Percentiles rank a stretch among this genome's conserved stretches.
Conservation (phyloP, 2,113 vertebrate genomes). For the Pagrus major region DNA sequence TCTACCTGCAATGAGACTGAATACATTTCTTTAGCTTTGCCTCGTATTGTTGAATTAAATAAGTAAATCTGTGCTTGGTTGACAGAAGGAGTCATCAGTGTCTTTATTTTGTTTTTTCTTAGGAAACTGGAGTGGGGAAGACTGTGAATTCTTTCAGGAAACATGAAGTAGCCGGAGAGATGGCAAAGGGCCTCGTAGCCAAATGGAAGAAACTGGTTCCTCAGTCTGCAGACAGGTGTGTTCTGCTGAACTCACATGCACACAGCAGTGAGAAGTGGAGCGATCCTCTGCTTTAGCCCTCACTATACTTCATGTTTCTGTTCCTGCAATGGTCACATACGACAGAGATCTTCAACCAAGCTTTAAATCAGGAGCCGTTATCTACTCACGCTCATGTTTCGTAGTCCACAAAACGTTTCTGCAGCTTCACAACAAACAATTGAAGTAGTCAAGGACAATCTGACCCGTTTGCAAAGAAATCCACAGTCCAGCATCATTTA, state of each 20-base stretch:
- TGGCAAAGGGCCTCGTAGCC: constrained; percentile 92
- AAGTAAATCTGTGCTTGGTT: background rate
- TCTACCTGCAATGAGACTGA: background rate
- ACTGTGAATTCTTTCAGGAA: constrained; percentile 97
- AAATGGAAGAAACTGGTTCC: constrained; percentile 98
- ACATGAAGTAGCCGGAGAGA: constrained; percentile 89
- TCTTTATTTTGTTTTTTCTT: background rate
- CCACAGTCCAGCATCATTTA: no score
- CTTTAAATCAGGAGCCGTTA: no score
- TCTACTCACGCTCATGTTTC: no score
- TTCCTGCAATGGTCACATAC: background rate
- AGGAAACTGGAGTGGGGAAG: constrained; percentile 98
- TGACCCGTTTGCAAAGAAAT: no score
- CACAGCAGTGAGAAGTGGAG: background rate
- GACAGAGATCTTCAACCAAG: no score
- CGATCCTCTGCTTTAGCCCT: background rate
- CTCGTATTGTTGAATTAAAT: background rate
- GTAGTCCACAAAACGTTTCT: no score
- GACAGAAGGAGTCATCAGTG: background rate
- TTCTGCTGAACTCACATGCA: background rate
- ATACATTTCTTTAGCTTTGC: background rate
- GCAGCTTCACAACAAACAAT: no score
- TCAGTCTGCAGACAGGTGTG: constrained; percentile 88
- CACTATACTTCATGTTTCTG: background rate
- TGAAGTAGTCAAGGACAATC: no score